Evolutionary conservation across 1,140 invertebrate genomes (phyloP), one percentile per base, ranked within the genome.

Genomic region (Subanguina moxae): DNA sequence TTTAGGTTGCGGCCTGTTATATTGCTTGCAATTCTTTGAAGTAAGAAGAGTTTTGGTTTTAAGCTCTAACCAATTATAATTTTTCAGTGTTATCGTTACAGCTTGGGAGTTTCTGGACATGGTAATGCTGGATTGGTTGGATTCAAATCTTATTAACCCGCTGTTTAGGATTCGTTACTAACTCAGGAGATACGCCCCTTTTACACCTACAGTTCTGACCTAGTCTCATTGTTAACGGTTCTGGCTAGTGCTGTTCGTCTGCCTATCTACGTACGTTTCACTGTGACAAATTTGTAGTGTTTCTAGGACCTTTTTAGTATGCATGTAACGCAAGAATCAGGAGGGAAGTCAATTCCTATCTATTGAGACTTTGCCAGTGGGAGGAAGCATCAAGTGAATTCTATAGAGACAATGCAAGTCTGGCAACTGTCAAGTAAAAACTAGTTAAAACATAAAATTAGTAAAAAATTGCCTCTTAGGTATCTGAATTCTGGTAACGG

Each of bases 151-250:
- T 11, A n/a, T 38, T 11, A 62, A 1, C 11, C 15, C n/a, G 5
- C 11, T 59, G 17, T 74, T 57, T 42, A 65, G 62, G 64, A 67
- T n/a, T 78, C 68, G 0, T 30, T 78, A n/a, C 38, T 67, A 23
- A 65, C 62, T 5, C 57, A 52, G 27, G 68, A 79, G 45, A 56
- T 78, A 13, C 76, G 78, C n/a, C 76, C 70, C 8, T 70, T 74
- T 27, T 80, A 80, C 59, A 80, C 78, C 15, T 68, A 81, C 27
- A 72, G 27, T n/a, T 64, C 73, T 17, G 78, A 80, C 62, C 46
- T 80, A 23, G 74, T 80, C 23, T 81, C 78, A n/a, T 42, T 80
- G 17, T 61, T 80, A 1, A 80, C 78, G 0, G 73, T 80, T 11
- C 45, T 76, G 1, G 62, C 66, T 13, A 64, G 76, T 38, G 73